Evolutionary conservation across 2,888 invertebrate species (phyloP).

Genomic region (Silvanus unidentatus): DNA sequence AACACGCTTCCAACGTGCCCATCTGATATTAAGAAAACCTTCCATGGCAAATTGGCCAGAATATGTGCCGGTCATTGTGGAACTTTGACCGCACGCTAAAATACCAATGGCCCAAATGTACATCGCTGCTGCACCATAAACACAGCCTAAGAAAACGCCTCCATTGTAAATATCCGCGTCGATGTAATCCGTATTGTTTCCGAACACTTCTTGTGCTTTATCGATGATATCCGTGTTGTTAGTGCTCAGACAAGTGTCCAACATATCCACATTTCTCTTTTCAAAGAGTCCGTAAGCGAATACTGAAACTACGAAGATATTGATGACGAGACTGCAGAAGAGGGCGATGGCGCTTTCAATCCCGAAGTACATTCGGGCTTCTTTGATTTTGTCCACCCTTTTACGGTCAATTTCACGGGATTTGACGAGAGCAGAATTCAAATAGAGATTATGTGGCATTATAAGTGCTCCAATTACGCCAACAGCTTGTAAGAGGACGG

Average conservation of each 20-base stretch:
- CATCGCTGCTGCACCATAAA: constrained; percentile 67
- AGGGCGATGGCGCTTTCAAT: constrained; percentile 72
- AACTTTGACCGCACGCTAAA: constrained; percentile 73
- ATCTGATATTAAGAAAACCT: constrained; percentile 78
- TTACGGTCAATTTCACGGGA: constrained; percentile 72
- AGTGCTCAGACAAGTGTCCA: constrained; percentile 41
- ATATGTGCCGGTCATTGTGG: constrained; percentile 76
- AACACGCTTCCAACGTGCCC: constrained; percentile 82
- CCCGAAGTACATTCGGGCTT: constrained; percentile 80
- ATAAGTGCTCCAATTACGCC: constrained; percentile 80
- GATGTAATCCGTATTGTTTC: constrained; percentile 49
- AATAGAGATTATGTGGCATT: constrained; percentile 87
- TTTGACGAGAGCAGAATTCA: constrained; percentile 86
- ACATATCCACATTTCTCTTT: constrained; percentile 63
- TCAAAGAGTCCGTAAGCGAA: constrained; percentile 76
- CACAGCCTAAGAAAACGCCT: constrained; percentile 68
- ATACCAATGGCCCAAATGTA: constrained; percentile 81
- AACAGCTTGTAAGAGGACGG: constrained; percentile 65
- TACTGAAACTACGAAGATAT: constrained; percentile 80
- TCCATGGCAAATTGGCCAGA: constrained; percentile 86
- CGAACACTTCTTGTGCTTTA: constrained; percentile 37
- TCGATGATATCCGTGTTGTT: constrained; percentile 2
- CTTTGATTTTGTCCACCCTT: constrained; percentile 61
- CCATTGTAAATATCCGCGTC: constrained; percentile 66
- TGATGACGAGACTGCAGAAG: constrained; percentile 76